phyloP scores from a whole-genome alignment of 2,888 invertebrate species.

The Tinea pellionella region DNA sequence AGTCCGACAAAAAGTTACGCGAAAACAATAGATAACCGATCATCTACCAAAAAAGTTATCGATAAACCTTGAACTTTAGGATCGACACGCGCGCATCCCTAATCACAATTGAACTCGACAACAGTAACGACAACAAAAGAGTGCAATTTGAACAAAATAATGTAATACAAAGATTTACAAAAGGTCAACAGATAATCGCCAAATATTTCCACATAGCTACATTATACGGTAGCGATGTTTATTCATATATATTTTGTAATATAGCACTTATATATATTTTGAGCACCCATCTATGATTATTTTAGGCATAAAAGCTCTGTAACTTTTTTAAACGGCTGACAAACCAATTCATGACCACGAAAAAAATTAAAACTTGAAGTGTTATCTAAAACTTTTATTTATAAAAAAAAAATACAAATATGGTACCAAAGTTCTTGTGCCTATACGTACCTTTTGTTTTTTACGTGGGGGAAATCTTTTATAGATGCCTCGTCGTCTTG shows the following conservation, averaged over 20 bases:
- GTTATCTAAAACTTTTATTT: too few relatives aligned
- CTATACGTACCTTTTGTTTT: too few relatives aligned
- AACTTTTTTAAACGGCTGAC: background rate
- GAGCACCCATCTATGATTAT: background rate
- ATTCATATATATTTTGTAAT: background rate
- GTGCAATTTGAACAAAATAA: background rate
- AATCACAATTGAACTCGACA: background rate
- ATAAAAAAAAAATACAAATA: too few relatives aligned
- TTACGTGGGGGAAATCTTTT: too few relatives aligned
- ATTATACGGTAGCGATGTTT: background rate
- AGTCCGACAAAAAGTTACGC: too few relatives aligned
- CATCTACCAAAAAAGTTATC: too few relatives aligned
- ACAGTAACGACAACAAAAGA: background rate
- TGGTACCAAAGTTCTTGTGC: too few relatives aligned
- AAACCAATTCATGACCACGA: background rate
- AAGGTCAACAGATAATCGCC: constrained; percentile 5
- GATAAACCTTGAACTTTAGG: background rate
- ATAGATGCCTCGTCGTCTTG: too few relatives aligned
- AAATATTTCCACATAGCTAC: background rate
- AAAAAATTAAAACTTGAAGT: too few relatives aligned
- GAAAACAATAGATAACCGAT: too few relatives aligned
- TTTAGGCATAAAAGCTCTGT: background rate
- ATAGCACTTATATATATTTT: background rate
- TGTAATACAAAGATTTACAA: background rate
- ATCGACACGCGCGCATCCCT: background rate